A percentile compares a stretch with the other conserved stretches of the same genome.
These are phyloP conservation scores for Manis javanica DNA, from an alignment of 2,797 vertebrate genomes.

Conservation along the genomic window DNA sequence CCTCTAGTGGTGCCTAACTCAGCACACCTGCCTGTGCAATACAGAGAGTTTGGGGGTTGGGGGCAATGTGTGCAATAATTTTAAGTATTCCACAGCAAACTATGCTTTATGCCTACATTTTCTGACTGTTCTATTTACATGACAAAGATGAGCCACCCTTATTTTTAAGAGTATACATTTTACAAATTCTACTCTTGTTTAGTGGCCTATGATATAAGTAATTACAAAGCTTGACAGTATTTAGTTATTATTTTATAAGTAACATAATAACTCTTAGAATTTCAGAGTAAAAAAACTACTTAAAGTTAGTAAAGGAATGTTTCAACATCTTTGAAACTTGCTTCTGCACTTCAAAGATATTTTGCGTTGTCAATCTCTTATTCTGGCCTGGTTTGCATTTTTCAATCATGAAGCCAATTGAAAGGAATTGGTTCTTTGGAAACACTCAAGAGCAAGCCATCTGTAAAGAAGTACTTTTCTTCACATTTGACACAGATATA, in stretches of 20 bases:
- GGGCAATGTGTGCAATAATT: background rate
- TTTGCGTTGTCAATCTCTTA: background rate
- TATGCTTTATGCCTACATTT: background rate
- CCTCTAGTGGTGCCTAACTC: background rate
- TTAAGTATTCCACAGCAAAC: background rate
- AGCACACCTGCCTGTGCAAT: background rate
- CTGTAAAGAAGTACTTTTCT: background rate
- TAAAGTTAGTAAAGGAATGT: background rate
- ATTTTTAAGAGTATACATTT: background rate
- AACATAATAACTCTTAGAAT: background rate
- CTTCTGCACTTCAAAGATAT: background rate
- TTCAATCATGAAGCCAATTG: background rate
- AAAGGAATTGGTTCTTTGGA: background rate
- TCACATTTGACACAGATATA: background rate
- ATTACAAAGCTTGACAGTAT: background rate
- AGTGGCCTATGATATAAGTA: background rate
- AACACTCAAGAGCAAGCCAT: background rate
- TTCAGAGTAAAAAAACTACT: background rate
- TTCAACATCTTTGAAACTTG: background rate
- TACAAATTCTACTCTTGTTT: background rate
- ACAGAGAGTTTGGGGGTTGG: background rate
- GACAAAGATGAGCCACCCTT: background rate
- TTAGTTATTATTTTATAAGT: background rate
- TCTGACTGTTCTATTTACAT: background rate
- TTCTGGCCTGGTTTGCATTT: background rate